phyloP scores from a whole-genome alignment of 2,888 invertebrate species.

The Brachypterus glaber region DNA sequence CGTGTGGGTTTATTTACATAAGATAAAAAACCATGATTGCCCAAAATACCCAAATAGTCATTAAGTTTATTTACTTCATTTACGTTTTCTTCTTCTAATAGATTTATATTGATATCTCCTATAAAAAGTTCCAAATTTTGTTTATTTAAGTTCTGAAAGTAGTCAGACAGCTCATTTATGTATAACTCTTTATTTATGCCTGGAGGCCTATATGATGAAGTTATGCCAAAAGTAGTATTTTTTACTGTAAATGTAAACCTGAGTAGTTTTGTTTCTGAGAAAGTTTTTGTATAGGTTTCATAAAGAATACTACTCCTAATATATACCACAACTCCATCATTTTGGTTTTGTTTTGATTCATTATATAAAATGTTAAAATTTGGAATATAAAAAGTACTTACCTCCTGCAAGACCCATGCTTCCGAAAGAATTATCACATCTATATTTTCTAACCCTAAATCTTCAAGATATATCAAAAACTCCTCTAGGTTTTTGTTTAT shows the following conservation, averaged over 20 bases:
- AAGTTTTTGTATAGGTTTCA: not conserved
- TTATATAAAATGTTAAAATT: not conserved
- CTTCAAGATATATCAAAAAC: not conserved
- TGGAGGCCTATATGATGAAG: not conserved
- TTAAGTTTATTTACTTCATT: not conserved
- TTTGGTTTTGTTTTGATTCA: not conserved
- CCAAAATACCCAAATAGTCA: not conserved
- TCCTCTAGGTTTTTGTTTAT: not conserved
- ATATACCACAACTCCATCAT: not conserved
- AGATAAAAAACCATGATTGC: constrained; percentile 2
- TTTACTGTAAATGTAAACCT: not conserved
- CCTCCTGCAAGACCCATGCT: not conserved
- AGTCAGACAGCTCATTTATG: not conserved
- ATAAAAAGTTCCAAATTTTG: constrained; percentile 4
- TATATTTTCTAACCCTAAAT: not conserved
- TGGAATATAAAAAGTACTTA: not conserved
- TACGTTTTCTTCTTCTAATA: not conserved
- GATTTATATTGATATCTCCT: constrained; percentile 1
- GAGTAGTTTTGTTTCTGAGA: not conserved
- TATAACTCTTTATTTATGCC: not conserved
- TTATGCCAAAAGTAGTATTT: not conserved
- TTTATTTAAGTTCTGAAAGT: not conserved
- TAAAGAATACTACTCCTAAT: not conserved
- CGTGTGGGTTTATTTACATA: constrained; percentile 4
- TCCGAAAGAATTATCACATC: not conserved